phyloP scores from a whole-genome alignment of 2,797 vertebrate genomes.

The Vultur gryphus region DNA sequence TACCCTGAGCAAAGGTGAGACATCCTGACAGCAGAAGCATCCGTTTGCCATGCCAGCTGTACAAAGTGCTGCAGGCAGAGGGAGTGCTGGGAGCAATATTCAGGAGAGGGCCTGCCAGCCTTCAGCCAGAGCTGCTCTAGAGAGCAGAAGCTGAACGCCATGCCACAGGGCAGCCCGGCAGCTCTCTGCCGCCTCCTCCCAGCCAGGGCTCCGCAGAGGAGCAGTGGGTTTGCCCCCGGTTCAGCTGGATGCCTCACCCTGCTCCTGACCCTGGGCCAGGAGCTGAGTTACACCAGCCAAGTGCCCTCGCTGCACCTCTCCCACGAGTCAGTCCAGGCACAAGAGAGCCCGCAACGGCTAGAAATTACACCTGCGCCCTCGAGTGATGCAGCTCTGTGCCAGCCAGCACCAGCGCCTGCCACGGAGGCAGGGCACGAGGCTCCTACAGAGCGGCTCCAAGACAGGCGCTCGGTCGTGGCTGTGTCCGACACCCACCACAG shows the following conservation, averaged over 20 bases:
- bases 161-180: neutral
- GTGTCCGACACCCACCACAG: neutral
- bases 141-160: neutral
- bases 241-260: neutral
- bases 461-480: fast-evolving
- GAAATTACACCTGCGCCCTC: neutral
- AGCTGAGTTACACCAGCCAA: neutral
- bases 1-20: neutral
- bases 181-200: neutral
- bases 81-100: neutral
- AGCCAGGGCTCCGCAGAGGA: neutral
- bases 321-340: neutral
- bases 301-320: neutral
- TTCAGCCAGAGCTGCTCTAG: neutral
- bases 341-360: fast-evolving
- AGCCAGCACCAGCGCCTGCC: neutral
- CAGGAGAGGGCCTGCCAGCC: neutral
- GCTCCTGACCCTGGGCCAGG: neutral
- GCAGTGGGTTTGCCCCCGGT: no score
- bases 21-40: neutral
- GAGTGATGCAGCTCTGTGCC: neutral
- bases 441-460: neutral
- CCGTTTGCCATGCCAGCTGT: neutral
- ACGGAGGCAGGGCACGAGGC: fast-evolving
- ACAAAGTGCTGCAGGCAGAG: neutral